Conservation (phyloP, 2,797 vertebrate genomes). For the Clarias fuscus region DNA sequence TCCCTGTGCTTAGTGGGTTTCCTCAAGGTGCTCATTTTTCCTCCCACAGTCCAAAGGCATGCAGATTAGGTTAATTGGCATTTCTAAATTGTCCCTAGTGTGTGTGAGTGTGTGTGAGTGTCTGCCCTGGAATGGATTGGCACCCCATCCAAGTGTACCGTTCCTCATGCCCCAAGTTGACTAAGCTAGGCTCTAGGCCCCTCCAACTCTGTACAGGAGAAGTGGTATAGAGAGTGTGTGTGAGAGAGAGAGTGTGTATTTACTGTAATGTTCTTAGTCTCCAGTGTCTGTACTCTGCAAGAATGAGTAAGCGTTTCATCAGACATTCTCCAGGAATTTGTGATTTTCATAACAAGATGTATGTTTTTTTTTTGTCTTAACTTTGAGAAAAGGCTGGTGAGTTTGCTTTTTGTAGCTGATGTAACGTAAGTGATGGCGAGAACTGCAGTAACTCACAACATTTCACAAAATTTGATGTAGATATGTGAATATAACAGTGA, state of each 20-base stretch:
- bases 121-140: no score
- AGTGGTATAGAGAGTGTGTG: no score
- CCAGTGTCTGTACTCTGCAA: background rate
- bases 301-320: background rate
- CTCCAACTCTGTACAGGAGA: no score
- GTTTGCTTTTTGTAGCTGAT: background rate
- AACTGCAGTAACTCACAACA: background rate
- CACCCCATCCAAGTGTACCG: no score
- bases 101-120: no score
- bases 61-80: no score
- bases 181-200: no score
- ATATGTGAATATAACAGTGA: background rate
- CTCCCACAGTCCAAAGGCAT: no score
- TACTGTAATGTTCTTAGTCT: background rate
- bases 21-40: no score
- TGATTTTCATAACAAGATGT: background rate
- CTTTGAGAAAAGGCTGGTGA: background rate
- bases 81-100: no score
- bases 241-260: background rate
- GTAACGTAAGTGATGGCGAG: background rate
- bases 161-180: no score
- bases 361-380: background rate
- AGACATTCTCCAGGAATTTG: background rate
- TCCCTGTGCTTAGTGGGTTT: background rate
- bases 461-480: background rate